phyloP scores from a whole-genome alignment of 2,888 invertebrate genomes.

The Machimus atricapillus region DNA sequence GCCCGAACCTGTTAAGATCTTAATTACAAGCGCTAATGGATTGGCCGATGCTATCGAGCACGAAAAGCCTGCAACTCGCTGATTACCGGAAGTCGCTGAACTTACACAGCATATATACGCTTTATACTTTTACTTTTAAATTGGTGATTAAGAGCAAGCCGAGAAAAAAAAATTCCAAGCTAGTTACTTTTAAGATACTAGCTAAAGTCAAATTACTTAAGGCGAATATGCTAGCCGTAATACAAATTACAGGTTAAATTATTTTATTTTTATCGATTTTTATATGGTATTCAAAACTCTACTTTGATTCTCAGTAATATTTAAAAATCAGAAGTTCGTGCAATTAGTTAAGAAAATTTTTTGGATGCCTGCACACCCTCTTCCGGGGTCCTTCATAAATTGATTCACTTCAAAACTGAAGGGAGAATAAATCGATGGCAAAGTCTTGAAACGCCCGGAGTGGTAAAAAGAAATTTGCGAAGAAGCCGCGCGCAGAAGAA shows the following conservation, averaged over 20 bases:
- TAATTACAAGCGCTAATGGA: slow-evolving; percentile 20
- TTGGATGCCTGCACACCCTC: background rate
- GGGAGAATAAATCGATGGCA: background rate
- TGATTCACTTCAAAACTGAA: background rate
- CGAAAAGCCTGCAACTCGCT: background rate
- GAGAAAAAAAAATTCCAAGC: background rate
- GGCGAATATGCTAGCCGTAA: background rate
- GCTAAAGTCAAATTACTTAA: background rate
- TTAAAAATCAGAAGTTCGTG: background rate
- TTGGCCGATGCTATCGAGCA: background rate
- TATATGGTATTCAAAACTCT: background rate
- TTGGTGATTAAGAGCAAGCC: background rate
- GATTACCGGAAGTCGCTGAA: background rate
- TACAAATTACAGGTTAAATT: background rate
- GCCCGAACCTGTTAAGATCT: slow-evolving; percentile 6
- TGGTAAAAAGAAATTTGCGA: background rate
- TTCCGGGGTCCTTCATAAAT: background rate
- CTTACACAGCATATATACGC: background rate
- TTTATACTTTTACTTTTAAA: background rate
- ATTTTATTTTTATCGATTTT: too few species aligned
- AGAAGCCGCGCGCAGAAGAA: background rate
- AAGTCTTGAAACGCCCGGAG: background rate
- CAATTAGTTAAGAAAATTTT: background rate
- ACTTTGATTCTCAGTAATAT: background rate
- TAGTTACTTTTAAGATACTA: background rate